Evolutionary conservation across 2,797 vertebrate species (phyloP).

Genomic region (Chaunax sp.): DNA sequence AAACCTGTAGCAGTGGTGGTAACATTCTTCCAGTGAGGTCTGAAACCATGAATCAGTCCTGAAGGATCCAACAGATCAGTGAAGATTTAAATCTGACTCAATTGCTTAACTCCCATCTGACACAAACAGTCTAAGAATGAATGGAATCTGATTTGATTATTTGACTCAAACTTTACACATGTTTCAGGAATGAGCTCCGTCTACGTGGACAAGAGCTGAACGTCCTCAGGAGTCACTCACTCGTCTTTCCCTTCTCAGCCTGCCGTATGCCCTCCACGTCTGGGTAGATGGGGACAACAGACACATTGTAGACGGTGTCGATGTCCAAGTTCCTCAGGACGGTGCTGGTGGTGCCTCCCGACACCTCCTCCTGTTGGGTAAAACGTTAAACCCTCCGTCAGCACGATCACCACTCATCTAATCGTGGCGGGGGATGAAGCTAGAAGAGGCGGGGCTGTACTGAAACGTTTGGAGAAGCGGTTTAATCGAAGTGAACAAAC

Average conservation of each 20-base stretch:
- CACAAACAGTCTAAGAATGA: too few relatives aligned
- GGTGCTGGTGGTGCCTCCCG: conserved; percentile 90
- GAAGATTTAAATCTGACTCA: too few relatives aligned
- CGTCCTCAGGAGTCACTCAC: conserved; percentile 82
- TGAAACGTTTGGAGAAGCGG: neutral
- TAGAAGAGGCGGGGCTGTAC: too few relatives aligned
- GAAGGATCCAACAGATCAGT: too few relatives aligned
- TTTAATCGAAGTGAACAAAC: too few relatives aligned
- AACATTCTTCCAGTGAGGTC: too few relatives aligned
- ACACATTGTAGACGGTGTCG: conserved; percentile 89
- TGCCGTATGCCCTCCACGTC: conserved; percentile 91
- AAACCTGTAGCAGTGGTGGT: too few relatives aligned
- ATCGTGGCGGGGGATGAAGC: neutral
- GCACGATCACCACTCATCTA: neutral
- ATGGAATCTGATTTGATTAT: too few relatives aligned
- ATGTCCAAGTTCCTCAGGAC: conserved; percentile 88
- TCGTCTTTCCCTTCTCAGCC: conserved; percentile 89
- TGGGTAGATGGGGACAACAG: conserved; percentile 90
- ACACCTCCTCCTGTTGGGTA: conserved; percentile 87
- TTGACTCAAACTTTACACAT: too few relatives aligned
- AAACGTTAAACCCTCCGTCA: conserved; percentile 10
- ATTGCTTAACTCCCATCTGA: too few relatives aligned
- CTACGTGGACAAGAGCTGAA: neutral
- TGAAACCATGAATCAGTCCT: too few relatives aligned
- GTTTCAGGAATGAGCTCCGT: neutral